Conservation (phyloP, 2,113 vertebrate species). For the Trachemys scripta region DNA sequence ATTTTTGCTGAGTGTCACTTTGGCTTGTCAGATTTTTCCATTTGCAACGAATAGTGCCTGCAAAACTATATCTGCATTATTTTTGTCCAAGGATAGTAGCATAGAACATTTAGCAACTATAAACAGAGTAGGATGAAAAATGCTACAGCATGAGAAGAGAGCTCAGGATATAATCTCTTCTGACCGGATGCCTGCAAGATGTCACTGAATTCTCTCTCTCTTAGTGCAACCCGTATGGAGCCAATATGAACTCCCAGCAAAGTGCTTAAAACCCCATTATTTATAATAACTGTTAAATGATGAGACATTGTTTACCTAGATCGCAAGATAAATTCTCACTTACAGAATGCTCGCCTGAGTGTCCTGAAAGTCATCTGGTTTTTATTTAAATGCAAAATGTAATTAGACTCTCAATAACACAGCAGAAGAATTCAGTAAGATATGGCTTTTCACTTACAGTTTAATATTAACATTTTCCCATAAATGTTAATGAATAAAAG, state of each 20-base stretch:
- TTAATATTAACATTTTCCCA: conserved; percentile 77
- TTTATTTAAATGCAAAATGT: conserved; percentile 84
- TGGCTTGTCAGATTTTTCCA: background rate
- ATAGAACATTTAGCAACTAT: conserved; percentile 40
- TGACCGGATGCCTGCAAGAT: conserved; percentile 76
- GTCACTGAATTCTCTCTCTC: conserved; percentile 75
- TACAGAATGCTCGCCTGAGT: conserved; percentile 68
- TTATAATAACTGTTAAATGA: conserved; percentile 82
- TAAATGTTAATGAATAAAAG: conserved; percentile 81
- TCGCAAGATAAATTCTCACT: conserved; percentile 78
- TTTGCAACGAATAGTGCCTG: background rate
- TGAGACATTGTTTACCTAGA: conserved; percentile 81
- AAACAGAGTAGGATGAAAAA: conserved; percentile 59
- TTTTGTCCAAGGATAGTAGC: background rate
- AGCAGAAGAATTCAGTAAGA: conserved; percentile 85
- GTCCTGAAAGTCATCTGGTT: conserved; percentile 84
- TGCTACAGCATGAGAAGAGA: conserved; percentile 23
- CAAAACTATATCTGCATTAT: background rate
- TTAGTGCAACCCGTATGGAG: conserved; percentile 63
- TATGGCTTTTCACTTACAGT: conserved; percentile 79
- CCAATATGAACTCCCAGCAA: conserved; percentile 75
- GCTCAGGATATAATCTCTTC: conserved; percentile 70
- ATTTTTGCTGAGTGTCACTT: background rate
- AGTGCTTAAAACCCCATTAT: conserved; percentile 80
- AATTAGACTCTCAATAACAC: conserved; percentile 83